These are phyloP conservation scores for Ptilodon capucinus DNA, from an alignment of 2,888 invertebrate species.

Conservation along the genomic window DNA sequence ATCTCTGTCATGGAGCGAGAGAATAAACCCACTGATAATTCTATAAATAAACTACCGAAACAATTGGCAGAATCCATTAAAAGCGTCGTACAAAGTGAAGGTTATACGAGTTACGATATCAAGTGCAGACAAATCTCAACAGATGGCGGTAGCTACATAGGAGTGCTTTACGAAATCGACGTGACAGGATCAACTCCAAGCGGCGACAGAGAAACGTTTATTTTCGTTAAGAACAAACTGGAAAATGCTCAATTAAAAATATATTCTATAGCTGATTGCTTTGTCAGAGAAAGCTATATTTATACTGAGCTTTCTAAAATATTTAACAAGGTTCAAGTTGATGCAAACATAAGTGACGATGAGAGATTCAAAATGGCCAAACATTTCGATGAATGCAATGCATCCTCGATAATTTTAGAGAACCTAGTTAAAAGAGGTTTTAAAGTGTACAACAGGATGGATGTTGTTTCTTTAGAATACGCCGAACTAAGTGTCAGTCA, in stretches of 20 bases:
- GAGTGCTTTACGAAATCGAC: conserved; percentile 43
- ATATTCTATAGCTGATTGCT: conserved; percentile 42
- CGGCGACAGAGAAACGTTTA: conserved; percentile 34
- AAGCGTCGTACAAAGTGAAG: conserved; percentile 33
- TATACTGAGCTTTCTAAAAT: conserved; percentile 48
- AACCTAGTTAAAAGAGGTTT: not conserved
- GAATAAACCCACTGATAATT: not conserved
- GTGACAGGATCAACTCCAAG: conserved; percentile 36
- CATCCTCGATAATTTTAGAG: not conserved
- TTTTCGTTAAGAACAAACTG: conserved; percentile 56
- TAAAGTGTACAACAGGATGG: not conserved
- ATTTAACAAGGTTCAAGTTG: conserved; percentile 41
- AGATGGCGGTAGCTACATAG: conserved; percentile 47
- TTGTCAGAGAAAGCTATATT: conserved; percentile 44
- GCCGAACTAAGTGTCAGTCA: not conserved
- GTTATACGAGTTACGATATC: conserved; percentile 30
- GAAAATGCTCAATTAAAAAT: conserved; percentile 35
- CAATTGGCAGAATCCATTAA: conserved; percentile 16
- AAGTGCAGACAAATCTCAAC: conserved; percentile 32
- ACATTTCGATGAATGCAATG: not conserved
- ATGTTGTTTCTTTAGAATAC: conserved; percentile 1
- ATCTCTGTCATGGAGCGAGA: not conserved
- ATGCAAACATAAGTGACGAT: not conserved
- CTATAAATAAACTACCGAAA: conserved; percentile 9
- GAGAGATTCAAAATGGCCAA: not conserved